A percentile compares a stretch with the other conserved stretches of the same genome.
phyloP scores from a whole-genome alignment of 2,888 invertebrate species.

The Heliconius ismenius region DNA sequence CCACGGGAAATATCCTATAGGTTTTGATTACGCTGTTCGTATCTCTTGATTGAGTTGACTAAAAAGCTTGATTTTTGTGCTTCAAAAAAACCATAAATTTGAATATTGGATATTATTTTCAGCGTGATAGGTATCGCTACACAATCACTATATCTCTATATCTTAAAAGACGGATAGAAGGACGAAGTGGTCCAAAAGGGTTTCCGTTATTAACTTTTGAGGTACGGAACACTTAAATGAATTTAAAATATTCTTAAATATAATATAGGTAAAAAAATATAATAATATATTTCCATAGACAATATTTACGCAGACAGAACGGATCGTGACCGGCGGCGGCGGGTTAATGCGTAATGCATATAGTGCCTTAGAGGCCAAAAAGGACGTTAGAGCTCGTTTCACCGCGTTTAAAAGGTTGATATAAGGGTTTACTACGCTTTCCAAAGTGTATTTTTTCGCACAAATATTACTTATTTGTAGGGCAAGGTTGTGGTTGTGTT shows the following conservation, averaged over 20 bases:
- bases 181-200: too few species aligned
- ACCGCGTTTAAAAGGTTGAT: constrained; percentile 52
- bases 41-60: too few species aligned
- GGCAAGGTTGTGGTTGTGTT: constrained; percentile 46
- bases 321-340: constrained; percentile 1
- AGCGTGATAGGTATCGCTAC: too few species aligned
- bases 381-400: constrained; percentile 48
- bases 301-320: constrained; percentile 10
- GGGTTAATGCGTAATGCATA: constrained; percentile 34
- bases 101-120: too few species aligned
- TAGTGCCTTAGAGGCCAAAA: constrained; percentile 46
- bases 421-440: constrained; percentile 46
- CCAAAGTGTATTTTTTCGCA: constrained; percentile 47
- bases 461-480: constrained; percentile 51
- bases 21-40: too few species aligned
- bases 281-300: not conserved
- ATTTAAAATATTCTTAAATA: not conserved
- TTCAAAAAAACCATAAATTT: too few species aligned
- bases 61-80: too few species aligned
- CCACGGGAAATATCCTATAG: too few species aligned
- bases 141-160: too few species aligned
- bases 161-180: too few species aligned
- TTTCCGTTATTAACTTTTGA: too few species aligned
- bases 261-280: not conserved
- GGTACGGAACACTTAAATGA: not conserved